A percentile compares a stretch with the other conserved stretches of the same genome.
Evolutionary conservation across 2,797 vertebrate genomes (phyloP).

Genomic region (Gadopsis marmoratus): DNA sequence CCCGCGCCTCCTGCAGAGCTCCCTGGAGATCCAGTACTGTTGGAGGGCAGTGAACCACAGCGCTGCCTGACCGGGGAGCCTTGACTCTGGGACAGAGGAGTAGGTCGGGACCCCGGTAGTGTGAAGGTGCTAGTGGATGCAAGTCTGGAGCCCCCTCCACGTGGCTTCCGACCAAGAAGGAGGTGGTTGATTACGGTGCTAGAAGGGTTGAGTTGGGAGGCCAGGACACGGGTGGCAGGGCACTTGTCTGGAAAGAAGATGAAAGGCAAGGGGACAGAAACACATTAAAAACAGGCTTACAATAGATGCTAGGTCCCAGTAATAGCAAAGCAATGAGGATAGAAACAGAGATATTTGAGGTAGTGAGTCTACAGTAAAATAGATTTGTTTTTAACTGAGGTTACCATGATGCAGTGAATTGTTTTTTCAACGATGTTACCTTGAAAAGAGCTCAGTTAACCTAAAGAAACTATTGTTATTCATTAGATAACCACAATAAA

Average conservation of each 20-base stretch:
- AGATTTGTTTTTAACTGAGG: no score
- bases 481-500: background rate
- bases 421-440: no score
- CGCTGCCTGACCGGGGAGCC: conserved; percentile 86
- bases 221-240: conserved; percentile 91
- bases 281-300: background rate
- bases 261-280: background rate
- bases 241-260: conserved; percentile 89
- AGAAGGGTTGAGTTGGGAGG: conserved; percentile 94
- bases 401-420: no score
- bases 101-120: conserved; percentile 64
- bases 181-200: conserved; percentile 95
- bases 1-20: conserved; percentile 82
- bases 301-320: background rate
- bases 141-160: conserved; percentile 80
- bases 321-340: background rate
- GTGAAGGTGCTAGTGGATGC: conserved; percentile 72
- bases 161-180: conserved; percentile 91
- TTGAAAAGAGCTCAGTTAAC: no score
- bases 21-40: conserved; percentile 76
- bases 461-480: background rate
- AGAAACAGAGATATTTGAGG: background rate
- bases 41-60: conserved; percentile 54
- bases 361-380: no score
- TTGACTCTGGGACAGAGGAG: conserved; percentile 64